phyloP scores from a whole-genome alignment of 1,140 invertebrate species.

The Oppia nitens region DNA sequence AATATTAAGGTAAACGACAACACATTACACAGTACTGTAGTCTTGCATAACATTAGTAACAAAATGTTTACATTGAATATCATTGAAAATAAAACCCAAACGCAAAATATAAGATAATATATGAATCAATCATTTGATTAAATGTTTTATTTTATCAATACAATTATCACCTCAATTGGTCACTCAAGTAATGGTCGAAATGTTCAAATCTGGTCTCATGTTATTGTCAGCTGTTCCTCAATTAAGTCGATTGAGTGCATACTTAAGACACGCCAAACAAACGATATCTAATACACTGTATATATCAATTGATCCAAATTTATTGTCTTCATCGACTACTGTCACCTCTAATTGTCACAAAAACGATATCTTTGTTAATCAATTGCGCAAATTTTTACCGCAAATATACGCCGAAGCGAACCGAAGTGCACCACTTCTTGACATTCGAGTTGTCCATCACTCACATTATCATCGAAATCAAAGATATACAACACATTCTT shows the following conservation, averaged over 20 bases:
- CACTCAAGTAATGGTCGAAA: neutral
- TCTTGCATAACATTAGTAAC: too few relatives aligned
- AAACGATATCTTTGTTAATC: neutral
- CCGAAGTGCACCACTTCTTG: slow-evolving; percentile 3
- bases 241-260: neutral
- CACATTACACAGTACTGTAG: too few relatives aligned
- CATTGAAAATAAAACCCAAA: too few relatives aligned
- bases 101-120: too few relatives aligned
- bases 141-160: too few relatives aligned
- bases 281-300: slow-evolving; percentile 9
- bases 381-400: slow-evolving; percentile 1
- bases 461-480: slow-evolving; percentile 1
- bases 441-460: slow-evolving; percentile 11
- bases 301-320: slow-evolving; percentile 1
- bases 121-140: too few relatives aligned
- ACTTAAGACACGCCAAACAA: neutral
- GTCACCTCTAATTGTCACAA: neutral
- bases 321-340: neutral
- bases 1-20: too few relatives aligned
- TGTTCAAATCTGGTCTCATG: slow-evolving; percentile 5
- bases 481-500: too few relatives aligned
- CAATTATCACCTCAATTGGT: neutral
- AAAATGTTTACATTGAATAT: too few relatives aligned
- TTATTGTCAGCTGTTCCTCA: neutral
- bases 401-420: slow-evolving; percentile 8